Evolutionary conservation across 2,797 vertebrate genomes (phyloP), one percentile per base, ranked within the genome.

Genomic region (Petrocephalus schoutedeni): DNA sequence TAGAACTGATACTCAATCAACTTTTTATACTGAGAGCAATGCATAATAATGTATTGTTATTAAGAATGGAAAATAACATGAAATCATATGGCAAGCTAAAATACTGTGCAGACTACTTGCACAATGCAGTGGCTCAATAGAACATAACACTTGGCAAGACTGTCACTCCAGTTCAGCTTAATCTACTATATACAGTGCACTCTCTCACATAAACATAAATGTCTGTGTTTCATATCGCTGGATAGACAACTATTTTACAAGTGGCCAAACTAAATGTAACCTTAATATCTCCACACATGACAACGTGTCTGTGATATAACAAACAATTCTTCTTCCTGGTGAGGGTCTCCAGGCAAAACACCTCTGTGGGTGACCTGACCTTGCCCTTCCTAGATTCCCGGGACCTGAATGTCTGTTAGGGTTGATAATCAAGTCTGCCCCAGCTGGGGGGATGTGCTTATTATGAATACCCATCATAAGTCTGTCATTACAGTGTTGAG

Each of bases 401-500:
- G 71, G 14, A 77, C 14, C 32, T 49, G 71, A 77, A 49, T 77
- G 71, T 77, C 19, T 0, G 32, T 77, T 49, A 77, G 32, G 19
- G 36, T 77, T 49, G 14, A 41, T 77, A 77, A 19, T 28, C 6
- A 77, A 16, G 36, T n/a, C 71, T 77, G 71, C 6, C 19, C 6
- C 41, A 77, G 71, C 71, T 7, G 12, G 64, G 28, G 64, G 4
- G 14, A 12, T 77, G 16, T 77, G 71, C 41, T 19, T n/a, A 45
- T 45, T n/a, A 9, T 77, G 36, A 77, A 77, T 14, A 77, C 71
- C 19, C 71, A 87, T 88, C 84, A 71, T 80, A 90, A 89, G 61
- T 57, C 71, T 88, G 80, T 71, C 86, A 89, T 90, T 91, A 89
- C 80, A 61, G 41, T 87, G 90, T 89, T 85, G 87, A 90, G 67